These are phyloP conservation scores for Odontocerum albicorne DNA, from an alignment of 2,888 invertebrate species.

Conservation along the genomic window DNA sequence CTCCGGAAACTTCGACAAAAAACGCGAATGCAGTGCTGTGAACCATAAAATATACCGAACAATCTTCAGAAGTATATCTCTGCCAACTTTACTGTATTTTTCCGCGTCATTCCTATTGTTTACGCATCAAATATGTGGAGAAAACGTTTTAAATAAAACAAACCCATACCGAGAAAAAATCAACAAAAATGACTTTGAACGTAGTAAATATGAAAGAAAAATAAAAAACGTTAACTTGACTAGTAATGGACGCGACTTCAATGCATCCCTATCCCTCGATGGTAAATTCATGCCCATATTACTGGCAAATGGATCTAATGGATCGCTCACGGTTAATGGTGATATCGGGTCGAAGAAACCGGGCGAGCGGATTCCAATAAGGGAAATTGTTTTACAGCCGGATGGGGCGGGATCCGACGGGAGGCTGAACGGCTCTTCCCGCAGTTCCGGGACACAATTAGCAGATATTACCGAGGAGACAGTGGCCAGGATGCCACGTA, in stretches of 20 bases:
- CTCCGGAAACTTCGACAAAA: conserved; percentile 19
- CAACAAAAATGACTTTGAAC: no score
- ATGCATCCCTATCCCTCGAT: no score
- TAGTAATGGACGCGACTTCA: no score
- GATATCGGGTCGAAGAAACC: conserved; percentile 17
- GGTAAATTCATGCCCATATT: conserved; percentile 12
- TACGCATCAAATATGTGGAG: conserved; percentile 23
- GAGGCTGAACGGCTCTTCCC: conserved; percentile 1
- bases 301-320: conserved; percentile 15
- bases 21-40: conserved; percentile 23
- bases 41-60: conserved; percentile 21
- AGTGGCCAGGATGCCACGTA: conserved; percentile 23
- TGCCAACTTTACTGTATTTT: conserved; percentile 4
- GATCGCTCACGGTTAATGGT: conserved; percentile 10
- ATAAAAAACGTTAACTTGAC: no score
- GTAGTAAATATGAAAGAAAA: no score
- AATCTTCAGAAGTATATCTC: conserved; percentile 13
- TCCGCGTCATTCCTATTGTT: conserved; percentile 19
- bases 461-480: conserved; percentile 30
- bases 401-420: conserved; percentile 2
- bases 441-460: conserved; percentile 32
- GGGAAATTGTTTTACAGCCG: conserved; percentile 25
- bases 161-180: no score
- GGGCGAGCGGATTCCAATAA: conserved; percentile 24
- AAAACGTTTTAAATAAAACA: conserved; percentile 4